Conservation (phyloP, 2,113 vertebrate genomes). For the Sialia sialis region DNA sequence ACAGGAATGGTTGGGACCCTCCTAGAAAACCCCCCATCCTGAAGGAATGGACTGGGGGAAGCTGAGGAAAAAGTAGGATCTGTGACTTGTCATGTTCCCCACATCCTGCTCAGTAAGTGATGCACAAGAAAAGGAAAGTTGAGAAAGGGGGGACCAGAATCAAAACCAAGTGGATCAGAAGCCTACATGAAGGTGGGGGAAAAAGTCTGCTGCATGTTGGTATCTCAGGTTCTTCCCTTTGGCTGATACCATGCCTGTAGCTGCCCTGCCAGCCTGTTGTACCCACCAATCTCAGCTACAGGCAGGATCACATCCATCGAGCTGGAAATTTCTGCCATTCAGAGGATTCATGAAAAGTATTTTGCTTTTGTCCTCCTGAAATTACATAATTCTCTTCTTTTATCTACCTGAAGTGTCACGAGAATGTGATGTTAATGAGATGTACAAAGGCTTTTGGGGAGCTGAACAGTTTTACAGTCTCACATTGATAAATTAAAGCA, state of each 20-base stretch:
- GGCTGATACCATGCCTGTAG: not conserved
- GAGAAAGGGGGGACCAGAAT: not conserved
- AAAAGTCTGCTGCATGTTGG: accelerated
- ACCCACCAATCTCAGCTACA: not conserved
- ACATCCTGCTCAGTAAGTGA: not conserved
- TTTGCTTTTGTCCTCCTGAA: constrained; percentile 26
- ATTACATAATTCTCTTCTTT: constrained; percentile 10
- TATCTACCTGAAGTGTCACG: not conserved
- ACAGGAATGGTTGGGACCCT: not conserved
- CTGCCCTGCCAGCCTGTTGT: not conserved
- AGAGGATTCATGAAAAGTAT: not conserved
- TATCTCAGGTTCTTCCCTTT: not conserved
- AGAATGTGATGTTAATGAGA: constrained; percentile 23
- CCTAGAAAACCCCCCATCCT: not conserved
- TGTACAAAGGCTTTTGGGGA: constrained; percentile 24
- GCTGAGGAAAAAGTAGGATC: not conserved
- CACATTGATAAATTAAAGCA: constrained; percentile 31
- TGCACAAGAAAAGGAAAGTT: not conserved
- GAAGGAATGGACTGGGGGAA: not conserved
- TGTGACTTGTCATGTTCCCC: not conserved
- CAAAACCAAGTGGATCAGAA: not conserved
- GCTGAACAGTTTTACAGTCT: constrained; percentile 29
- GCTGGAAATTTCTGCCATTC: not conserved
- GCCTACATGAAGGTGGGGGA: not conserved
- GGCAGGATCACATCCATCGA: not conserved